Percentiles rank a stretch among this genome's conserved stretches.
Evolutionary conservation across 2,888 invertebrate genomes (phyloP).

Genomic region (Alloscopus bannaensis): DNA sequence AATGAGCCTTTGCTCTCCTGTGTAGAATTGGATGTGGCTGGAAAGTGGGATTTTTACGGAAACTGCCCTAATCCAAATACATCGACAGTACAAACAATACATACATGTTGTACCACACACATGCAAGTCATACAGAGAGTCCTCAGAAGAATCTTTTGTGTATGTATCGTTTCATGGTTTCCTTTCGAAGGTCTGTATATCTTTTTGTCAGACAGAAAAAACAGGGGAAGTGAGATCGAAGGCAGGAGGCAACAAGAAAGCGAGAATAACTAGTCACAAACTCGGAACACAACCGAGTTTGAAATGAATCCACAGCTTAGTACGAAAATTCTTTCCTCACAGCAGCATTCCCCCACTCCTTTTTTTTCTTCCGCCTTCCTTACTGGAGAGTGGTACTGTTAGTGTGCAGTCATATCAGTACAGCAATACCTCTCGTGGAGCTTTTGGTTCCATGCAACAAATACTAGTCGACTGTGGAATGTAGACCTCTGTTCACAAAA

Average conservation of each 20-base stretch:
- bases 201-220: background rate
- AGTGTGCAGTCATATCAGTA: background rate
- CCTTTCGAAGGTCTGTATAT: background rate
- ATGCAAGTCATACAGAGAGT: no score
- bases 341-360: conserved; percentile 12
- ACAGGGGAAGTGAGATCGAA: conserved; percentile 14
- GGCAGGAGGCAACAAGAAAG: no score
- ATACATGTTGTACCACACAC: no score
- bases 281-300: conserved; percentile 1
- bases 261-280: no score
- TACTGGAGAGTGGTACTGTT: background rate
- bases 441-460: no score
- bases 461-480: no score
- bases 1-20: background rate
- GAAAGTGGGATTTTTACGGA: no score
- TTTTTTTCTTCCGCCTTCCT: background rate
- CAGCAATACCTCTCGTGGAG: no score
- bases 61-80: no score
- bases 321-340: conserved; percentile 11
- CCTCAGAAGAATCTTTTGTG: no score
- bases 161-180: conserved; percentile 6
- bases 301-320: conserved; percentile 19
- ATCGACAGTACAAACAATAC: no score
- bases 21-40: background rate
- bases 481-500: no score